Base-by-base conservation (phyloP, 1,140 invertebrate genomes). In the Eulimnadia texana region DNA sequence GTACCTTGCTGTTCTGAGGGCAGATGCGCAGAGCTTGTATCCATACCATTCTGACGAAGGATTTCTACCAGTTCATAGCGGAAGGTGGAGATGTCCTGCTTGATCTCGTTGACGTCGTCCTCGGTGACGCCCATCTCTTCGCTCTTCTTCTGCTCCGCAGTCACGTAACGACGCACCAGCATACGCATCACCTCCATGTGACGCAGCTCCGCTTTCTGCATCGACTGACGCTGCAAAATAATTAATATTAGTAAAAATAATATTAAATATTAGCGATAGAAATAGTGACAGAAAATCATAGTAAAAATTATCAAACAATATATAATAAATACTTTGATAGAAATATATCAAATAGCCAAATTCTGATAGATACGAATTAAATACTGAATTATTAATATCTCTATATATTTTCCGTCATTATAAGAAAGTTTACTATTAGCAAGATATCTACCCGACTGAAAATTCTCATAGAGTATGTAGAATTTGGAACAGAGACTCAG, bases 41-140 rank as follows among this genome's bases (percentile, higher is more conserved):
- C 79, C 84, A 90, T 90, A 20, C 85, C 86, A 68, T 90, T 91
- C 52, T 81, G 82, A 54, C 78, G 76, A 2, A 95, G 79, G 65
- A 94, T 92, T 68, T 94, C 90, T 57, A 95, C 82, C 10, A 95
- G 75, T 69, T 96, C 91, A 70, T 84, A 91, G 49, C 85, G 78
- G 24, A 93, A 75, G 0, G 85, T 84, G 10, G 85, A 89, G 64
- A 96, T 93, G 69, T 95, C 91, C 71, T 95, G 92, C 68, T 93
- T 83, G 64, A 97, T 91, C 77, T 97, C 93, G 78, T 93, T 93
- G 47, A 97, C 85, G 71, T 97, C 92, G 72, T 97, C 93, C 69
- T 96, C 92, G 0, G 89, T 94, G 3, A 96, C 89, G 3, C 86
- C 86, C 61, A 81, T 84, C 28, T 90, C 86, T 68, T 92, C 86